Base-by-base conservation (phyloP, 2,888 invertebrate species). In the Serrognathus titanus region DNA sequence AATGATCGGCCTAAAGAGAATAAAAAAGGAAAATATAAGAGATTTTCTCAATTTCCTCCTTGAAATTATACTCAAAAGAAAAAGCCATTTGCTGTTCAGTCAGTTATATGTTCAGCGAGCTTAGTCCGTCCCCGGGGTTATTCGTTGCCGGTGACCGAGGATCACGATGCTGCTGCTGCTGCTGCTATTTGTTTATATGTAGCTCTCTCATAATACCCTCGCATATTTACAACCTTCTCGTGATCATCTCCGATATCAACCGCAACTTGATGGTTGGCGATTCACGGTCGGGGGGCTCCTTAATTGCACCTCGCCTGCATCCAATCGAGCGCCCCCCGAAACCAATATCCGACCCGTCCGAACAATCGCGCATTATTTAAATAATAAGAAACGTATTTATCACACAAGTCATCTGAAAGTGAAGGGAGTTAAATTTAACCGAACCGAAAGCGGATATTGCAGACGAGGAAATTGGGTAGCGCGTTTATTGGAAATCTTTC, bases 401-500 rank as follows among this genome's bases (percentile, higher is more conserved):
- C 72, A 72, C 69, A 65, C 68, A 69, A 71, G 71, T 71, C 71
- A 72, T 72, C 72, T 72, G 71, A 71, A 70, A 70, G 69, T 69
- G 71, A 71, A 71, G 71, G 71, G 69, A 71, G 71, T 72, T 69
- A 71, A 70, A 72, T 71, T 71, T 67, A 69, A 70, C 68, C 64
- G 68, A 69, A 65, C 69, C 65, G 67, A 60, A 59, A 61, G 46
- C 53, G 51, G 49, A 54, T 75, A 75, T 74, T 72, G 70, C 63
- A 67, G 71, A 67, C 71, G 71, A 72, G 75, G 75, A 75, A 75
- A 75, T 75, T 75, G 75, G 73, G 72, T 72, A 68, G 73, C 74
- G 73, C 75, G 75, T 75, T 76, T 77, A 77, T 77, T 77, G 77
- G 77, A 77, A 77, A 77, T 77, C 76, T 77, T 76, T 77, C 76